Evolutionary conservation across 2,888 invertebrate genomes (phyloP).

Genomic region (Druceiella hillmani): DNA sequence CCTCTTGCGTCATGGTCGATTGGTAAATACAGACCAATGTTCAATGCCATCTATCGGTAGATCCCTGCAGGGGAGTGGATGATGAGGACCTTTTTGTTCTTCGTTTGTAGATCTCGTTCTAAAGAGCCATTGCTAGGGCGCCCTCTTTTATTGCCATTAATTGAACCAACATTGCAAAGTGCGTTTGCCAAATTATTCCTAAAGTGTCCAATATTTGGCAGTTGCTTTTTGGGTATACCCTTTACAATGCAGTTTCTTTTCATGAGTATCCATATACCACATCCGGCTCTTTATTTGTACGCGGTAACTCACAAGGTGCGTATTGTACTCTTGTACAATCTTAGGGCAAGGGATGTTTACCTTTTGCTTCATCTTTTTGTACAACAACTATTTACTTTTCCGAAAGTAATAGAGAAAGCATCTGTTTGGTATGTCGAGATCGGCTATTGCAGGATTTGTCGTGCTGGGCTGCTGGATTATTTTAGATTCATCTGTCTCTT

Average conservation of each 20-base stretch:
- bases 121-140: slow-evolving; percentile 5
- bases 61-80: slow-evolving; percentile 5
- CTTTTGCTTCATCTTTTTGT: too few species aligned
- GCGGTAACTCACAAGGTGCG: too few species aligned
- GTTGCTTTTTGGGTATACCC: slow-evolving; percentile 7
- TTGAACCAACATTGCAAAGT: neutral
- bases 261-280: too few species aligned
- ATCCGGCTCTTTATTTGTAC: too few species aligned
- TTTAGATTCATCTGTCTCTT: too few species aligned
- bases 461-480: slow-evolving; percentile 5
- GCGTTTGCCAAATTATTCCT: slow-evolving; percentile 1
- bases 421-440: slow-evolving; percentile 8
- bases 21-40: slow-evolving; percentile 5
- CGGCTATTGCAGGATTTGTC: slow-evolving; percentile 11
- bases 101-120: too few species aligned
- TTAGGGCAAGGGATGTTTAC: too few species aligned
- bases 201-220: slow-evolving; percentile 5
- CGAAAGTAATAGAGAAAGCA: slow-evolving; percentile 13
- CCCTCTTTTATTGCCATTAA: slow-evolving; percentile 5
- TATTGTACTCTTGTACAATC: too few species aligned
- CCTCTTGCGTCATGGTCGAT: slow-evolving; percentile 4
- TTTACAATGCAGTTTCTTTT: slow-evolving; percentile 4
- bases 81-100: slow-evolving; percentile 5
- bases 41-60: slow-evolving; percentile 4
- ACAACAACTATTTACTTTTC: slow-evolving; percentile 18